Evolutionary conservation across 2,888 invertebrate genomes (phyloP), one percentile per base, ranked within the genome.

Genomic region (Danaus chrysippus): DNA sequence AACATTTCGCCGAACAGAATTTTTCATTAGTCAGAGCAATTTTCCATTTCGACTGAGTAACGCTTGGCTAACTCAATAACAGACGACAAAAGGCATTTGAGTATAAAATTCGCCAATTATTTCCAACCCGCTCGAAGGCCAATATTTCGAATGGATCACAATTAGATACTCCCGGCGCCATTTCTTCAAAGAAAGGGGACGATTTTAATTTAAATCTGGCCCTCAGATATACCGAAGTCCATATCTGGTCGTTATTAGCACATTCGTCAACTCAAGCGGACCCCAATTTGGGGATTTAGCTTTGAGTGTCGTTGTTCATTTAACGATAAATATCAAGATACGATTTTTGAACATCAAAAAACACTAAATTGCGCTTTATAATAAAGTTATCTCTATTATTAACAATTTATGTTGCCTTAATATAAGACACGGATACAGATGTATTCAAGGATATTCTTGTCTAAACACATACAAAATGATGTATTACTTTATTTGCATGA

Each of bases 171-270:
- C 79, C 74, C 71, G 74, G 71, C 68, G 73, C 69, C 73, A 74
- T 79, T 84, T 83, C 85, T 84, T 83, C 81, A 84, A 83, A 82
- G 79, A 66, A 76, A 81, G 81, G 83, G 83, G 81, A 73, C 71
- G 78, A 71, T 82, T 87, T 86, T 85, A 86, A 87, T 87, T 87
- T 86, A 77, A 87, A 83, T 77, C 82, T 79, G 75, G 74, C 79
- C 81, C 78, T 78, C 71, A 71, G 61, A 67, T 66, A 63, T 63
- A 66, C 61, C 57, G 62, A 55, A 57, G 61, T 67, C 60, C 66
- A 66, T 66, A 70, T 69, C 69, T 69, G 59, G 61, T 65, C 68
- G 68, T 70, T 71, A 70, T 71, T 74, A 70, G 71, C 73, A 72
- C 73, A 72, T 74, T 74, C 73, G 73, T 68, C 73, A 73, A 74